phyloP scores from a whole-genome alignment of 2,888 invertebrate genomes.

The Ptilodon capucinus region DNA sequence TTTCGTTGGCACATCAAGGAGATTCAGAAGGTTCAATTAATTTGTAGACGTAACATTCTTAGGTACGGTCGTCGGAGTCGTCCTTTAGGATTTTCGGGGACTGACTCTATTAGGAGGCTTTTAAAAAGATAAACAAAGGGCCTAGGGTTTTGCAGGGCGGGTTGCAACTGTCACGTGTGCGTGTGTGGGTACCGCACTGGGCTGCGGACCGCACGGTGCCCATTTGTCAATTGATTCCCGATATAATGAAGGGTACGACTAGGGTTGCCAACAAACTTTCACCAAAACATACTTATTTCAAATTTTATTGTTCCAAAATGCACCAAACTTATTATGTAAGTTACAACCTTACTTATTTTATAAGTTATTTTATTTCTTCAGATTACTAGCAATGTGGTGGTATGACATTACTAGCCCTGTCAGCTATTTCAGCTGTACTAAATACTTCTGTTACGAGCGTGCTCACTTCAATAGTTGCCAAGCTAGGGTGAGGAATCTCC shows the following conservation, averaged over 20 bases:
- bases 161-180: slow-evolving; percentile 38
- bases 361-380: too few species aligned
- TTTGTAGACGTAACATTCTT: slow-evolving; percentile 40
- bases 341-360: too few species aligned
- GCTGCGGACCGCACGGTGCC: slow-evolving; percentile 48
- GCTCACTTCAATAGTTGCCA: too few species aligned
- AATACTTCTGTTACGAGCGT: too few species aligned
- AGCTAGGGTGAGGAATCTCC: too few species aligned
- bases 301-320: too few species aligned
- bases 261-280: too few species aligned
- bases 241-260: slow-evolving; percentile 81
- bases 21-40: slow-evolving; percentile 44
- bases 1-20: slow-evolving; percentile 32
- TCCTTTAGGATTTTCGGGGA: slow-evolving; percentile 30
- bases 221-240: slow-evolving; percentile 81
- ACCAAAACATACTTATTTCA: too few species aligned
- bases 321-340: too few species aligned
- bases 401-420: too few species aligned
- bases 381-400: too few species aligned
- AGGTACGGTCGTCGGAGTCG: slow-evolving; percentile 30
- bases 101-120: slow-evolving; percentile 49
- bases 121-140: slow-evolving; percentile 61
- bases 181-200: slow-evolving; percentile 34
- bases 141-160: slow-evolving; percentile 17
- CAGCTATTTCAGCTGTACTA: too few species aligned